Conservation (phyloP, 2,113 vertebrate species). For the Antechinus flavipes region DNA sequence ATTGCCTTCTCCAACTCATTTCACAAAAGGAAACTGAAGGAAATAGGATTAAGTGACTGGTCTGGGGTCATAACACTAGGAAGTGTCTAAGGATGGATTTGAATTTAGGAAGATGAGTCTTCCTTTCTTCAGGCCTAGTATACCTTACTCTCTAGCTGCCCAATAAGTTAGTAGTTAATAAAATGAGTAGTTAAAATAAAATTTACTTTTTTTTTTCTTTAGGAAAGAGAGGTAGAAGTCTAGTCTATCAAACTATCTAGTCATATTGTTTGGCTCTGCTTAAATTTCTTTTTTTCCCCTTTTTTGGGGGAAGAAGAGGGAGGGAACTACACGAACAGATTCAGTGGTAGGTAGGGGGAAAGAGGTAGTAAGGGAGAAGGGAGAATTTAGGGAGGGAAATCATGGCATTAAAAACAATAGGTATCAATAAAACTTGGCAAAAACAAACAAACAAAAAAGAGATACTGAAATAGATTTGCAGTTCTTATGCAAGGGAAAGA, state of each 20-base stretch:
- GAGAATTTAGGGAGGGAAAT: not conserved
- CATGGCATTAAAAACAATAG: not conserved
- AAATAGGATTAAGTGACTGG: not conserved
- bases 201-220: not conserved
- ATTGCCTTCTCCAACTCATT: not conserved
- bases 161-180: not conserved
- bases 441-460: not conserved
- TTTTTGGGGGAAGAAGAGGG: not conserved
- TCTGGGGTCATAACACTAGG: not conserved
- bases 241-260: not conserved
- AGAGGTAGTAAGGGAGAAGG: not conserved
- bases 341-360: not conserved
- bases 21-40: not conserved
- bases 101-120: not conserved
- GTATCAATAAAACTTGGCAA: not conserved
- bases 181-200: not conserved
- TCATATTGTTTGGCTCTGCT: not conserved
- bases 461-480: not conserved
- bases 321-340: not conserved
- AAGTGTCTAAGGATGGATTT: not conserved
- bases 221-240: not conserved
- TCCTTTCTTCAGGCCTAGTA: not conserved
- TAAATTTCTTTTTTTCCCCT: not conserved
- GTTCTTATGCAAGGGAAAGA: not conserved
- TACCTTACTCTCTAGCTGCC: not conserved